Evolutionary conservation across 2,888 invertebrate species (phyloP), one percentile per base, ranked within the genome.

Genomic region (Sialis fuliginosa): DNA sequence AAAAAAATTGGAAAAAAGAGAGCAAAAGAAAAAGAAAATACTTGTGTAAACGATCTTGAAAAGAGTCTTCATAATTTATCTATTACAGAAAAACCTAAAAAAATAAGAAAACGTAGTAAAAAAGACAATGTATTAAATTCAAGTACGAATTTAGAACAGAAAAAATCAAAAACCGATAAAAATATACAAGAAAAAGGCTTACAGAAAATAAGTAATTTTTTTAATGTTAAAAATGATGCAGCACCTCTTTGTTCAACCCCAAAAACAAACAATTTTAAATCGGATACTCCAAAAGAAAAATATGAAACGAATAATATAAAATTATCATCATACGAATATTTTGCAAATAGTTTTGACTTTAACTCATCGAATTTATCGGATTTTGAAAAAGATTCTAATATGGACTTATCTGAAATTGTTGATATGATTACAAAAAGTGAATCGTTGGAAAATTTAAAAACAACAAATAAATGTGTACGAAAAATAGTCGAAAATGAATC

Each of bases 341-440:
- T 34, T 33, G 30, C 39, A 7, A 13, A 39, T 7, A 41, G 48
- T 35, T 50, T 56, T 41, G 53, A 57, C 52, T 52, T 57, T 33
- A 56, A 63, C 49, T 48, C 52, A 39, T 62, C 63, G 0, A 53
- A 52, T 47, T 61, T 64, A 55, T 48, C 62, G 41, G 60, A 55
- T 39, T 65, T 65, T 30, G 65, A 62, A 1, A 67, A 67, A 40
- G 63, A 66, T 50, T 55, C 62, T 13, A 62, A 64, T 10, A 58
- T 64, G 7, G 64, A 76, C 49, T 60, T 75, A 56, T 73, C 75
- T 0, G 62, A 64, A 35, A 69, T 77, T 48, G 62, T 77, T 9
- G 66, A 74, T 12, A 61, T 63, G 44, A 74, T 78, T 22, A 56
- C 70, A 8, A 56, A 22, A 22, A 22, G 22, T 22, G 22, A 22